Base-by-base conservation (phyloP, 2,113 vertebrate genomes). In the Mugil cephalus region DNA sequence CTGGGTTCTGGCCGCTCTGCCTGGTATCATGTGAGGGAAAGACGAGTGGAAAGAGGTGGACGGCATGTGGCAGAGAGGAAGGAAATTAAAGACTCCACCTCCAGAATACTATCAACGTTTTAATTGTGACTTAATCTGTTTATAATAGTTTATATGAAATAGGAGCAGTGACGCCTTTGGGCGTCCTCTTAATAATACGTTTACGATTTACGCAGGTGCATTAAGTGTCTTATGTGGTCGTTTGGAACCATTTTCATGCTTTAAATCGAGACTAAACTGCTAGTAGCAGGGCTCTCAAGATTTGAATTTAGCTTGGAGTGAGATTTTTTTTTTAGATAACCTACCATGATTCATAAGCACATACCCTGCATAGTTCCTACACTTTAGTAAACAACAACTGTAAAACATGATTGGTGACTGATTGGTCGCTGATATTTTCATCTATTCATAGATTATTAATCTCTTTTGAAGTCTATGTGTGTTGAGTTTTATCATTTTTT, bases 1-100 rank as follows among this genome's bases (percentile, higher is more conserved):
- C 69, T 84, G 87, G 65, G 69, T 61, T 80, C 83, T 91, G 85
- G 87, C 77, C 70, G 18, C 43, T 6, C 51, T 55, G 52, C 66
- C 69, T 50, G 42, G 17, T 47, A 75, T 68, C 73, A 77, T 80
- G 86, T 76, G 85, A 87, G 40, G 45, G 56, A 48, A 54, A 65
- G 77, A 50, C 43, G 17, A 55, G 55, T 64, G 35, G 60, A 61
- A 54, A 45, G 43, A 52, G 21, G 14, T 15, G 21, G 60, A 56
- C 24, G 8, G 65, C 21, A 19, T 50, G 24, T 9, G 40, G 18
- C 58, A 68, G 30, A 30, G 24, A 53, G 40, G 46, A 21, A 64
- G 64, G 18, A 35, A 24, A 69, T 51, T 59, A 62, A 43, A 63
- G 24, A 45, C 34, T 7, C 42, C 4, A 2, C 7, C 47, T 11